phyloP scores from a whole-genome alignment of 2,888 invertebrate genomes.

The Cancer borealis region DNA sequence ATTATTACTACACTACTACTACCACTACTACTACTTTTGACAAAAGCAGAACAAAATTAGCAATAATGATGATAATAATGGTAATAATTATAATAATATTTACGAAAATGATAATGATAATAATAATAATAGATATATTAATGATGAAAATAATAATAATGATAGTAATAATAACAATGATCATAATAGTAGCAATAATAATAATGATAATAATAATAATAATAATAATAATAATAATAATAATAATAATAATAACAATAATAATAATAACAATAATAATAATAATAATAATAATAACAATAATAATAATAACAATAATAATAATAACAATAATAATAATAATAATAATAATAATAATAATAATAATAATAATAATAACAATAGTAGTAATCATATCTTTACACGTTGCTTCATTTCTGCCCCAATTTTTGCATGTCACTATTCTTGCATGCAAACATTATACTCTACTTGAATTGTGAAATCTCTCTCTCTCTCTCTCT shows the following conservation, averaged over 20 bases:
- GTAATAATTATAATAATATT: neutral
- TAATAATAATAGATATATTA: neutral
- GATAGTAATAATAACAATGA: slow-evolving; percentile 8
- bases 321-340: neutral
- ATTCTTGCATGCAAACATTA: neutral
- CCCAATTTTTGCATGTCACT: neutral
- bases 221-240: too few species aligned
- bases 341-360: neutral
- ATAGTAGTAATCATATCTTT: neutral
- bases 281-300: neutral
- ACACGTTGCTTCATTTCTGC: neutral
- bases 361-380: neutral
- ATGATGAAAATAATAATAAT: neutral
- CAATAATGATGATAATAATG: neutral
- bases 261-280: too few species aligned
- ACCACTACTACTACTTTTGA: too few species aligned
- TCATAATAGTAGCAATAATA: neutral
- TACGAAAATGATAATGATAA: neutral
- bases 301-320: neutral
- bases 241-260: too few species aligned
- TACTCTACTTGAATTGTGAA: slow-evolving; percentile 25
- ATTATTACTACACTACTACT: too few species aligned
- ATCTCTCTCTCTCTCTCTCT: slow-evolving; percentile 30
- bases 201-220: too few species aligned
- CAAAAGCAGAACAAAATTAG: neutral